Conservation (phyloP, 1,140 invertebrate genomes). For the Zaprionus africanus region DNA sequence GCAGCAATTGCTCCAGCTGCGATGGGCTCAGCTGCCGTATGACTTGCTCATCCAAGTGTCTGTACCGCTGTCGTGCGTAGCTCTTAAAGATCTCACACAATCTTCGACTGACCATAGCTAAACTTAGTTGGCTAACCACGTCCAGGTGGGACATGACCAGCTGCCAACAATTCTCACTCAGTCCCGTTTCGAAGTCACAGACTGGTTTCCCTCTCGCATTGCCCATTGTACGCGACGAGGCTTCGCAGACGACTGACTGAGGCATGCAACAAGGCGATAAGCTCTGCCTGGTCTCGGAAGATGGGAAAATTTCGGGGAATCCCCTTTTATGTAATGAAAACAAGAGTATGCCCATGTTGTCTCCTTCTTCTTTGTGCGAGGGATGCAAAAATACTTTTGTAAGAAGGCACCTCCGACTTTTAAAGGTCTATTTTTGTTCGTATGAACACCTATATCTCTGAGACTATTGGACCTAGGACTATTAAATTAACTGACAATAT, state of each 20-base stretch:
- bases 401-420: no score
- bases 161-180: constrained; percentile 13
- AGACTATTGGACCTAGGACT: no score
- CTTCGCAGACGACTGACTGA: background rate
- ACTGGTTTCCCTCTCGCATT: background rate
- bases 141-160: constrained; percentile 24
- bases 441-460: no score
- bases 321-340: background rate
- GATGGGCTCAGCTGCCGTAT: background rate
- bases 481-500: no score
- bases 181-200: constrained; percentile 1
- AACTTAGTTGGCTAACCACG: constrained; percentile 20
- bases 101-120: background rate
- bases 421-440: no score
- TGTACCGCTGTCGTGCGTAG: background rate
- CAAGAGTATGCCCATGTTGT: no score
- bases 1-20: constrained; percentile 23
- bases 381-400: no score
- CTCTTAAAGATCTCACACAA: background rate
- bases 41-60: constrained; percentile 3
- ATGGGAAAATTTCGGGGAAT: background rate
- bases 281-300: background rate
- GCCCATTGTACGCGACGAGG: background rate
- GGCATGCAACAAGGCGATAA: background rate
- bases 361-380: no score